phyloP scores from a whole-genome alignment of 37 sponge, comb jelly and placozoan species.

The Ephydatia muelleri region DNA sequence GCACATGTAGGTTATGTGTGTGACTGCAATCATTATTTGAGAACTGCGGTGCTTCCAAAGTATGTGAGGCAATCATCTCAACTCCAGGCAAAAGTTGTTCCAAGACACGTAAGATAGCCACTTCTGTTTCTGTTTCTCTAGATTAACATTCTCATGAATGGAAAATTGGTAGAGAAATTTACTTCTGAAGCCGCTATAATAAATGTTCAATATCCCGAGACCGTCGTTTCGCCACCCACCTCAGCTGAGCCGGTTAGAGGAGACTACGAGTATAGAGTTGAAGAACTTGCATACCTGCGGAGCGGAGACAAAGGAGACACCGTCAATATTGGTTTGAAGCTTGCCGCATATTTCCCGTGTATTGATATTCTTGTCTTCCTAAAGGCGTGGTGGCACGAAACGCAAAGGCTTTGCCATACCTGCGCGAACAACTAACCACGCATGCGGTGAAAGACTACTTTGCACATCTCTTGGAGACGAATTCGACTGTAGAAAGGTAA shows the following conservation, averaged over 20 bases:
- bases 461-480: conserved; percentile 65
- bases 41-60: too few relatives aligned
- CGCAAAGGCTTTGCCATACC: conserved; percentile 52
- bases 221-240: background rate
- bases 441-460: conserved; percentile 72
- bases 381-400: conserved; percentile 71
- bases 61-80: too few relatives aligned
- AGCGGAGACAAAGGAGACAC: conserved; percentile 98
- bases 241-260: background rate
- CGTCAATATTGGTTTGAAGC: conserved; percentile 85
- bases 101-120: background rate
- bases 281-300: conserved; percentile 86
- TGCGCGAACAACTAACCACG: conserved; percentile 58
- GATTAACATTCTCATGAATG: conserved; percentile 44
- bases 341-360: background rate
- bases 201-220: background rate
- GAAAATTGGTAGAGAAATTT: conserved; percentile 25
- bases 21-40: background rate
- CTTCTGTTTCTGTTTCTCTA: background rate
- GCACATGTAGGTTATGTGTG: background rate
- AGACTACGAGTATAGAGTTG: conserved; percentile 44
- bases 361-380: background rate
- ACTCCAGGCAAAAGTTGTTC: too few relatives aligned
- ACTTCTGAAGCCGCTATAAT: background rate
- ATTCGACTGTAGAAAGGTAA: conserved; percentile 49